Base-by-base conservation (phyloP, 2,888 invertebrate species). In the Protodeltote pygarga region DNA sequence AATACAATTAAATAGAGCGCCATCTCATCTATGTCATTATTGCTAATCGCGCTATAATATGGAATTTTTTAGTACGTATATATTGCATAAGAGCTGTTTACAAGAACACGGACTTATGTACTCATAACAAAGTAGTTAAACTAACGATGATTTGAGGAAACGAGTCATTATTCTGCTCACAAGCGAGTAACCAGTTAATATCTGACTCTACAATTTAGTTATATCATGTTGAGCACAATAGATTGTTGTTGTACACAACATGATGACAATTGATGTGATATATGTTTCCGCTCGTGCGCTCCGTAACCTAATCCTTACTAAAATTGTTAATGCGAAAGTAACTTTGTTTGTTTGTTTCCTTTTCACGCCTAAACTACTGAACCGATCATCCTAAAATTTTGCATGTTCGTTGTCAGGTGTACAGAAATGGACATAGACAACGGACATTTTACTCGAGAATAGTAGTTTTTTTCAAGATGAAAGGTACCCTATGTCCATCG, bases 81-180 rank as follows among this genome's bases (percentile, higher is more conserved):
- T 14, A 9, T 33, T 33, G 5, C 9, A 8, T 17, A 13, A 17
- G 6, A 10, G n/a, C 13, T 37, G 11, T 17, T 25, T 28, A 29
- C 13, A 23, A 35, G 33, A 34, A 38, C 14, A 31, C 9, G 5
- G 11, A 1, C 3, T 10, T 3, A 9, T 27, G 31, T 14, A 14
- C 23, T 13, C 55, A 32, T 16, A 55, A 40, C 8, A 38, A 9
- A 40, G 55, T 17, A 28, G 9, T 34, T 34, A 5, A 61, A 46
- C 11, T 5, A 24, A 13, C 16, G 11, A 41, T 58, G 45, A 35
- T 57, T 35, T 13, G 23, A 51, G 59, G 59, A 46, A 58, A 41
- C 32, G 27, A 28, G 19, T 45, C 34, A 58, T 63, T 63, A 60
- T 45, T 46, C 27, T 41, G 58, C 40, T 63, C 40, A 24, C 27